Conservation (phyloP, 2,113 vertebrate species). For the Tenrec ecaudatus region DNA sequence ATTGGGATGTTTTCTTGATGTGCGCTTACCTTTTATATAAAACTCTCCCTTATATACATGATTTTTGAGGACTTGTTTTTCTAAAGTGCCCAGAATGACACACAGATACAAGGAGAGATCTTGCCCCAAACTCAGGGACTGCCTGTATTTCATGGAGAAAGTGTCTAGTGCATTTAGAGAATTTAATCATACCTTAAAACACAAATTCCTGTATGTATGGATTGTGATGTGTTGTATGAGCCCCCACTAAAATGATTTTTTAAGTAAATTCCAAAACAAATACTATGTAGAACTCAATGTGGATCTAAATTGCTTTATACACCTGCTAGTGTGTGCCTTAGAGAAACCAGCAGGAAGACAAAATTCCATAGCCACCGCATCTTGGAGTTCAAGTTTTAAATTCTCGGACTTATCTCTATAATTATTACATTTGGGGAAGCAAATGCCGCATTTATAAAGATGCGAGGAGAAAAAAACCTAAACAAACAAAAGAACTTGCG, state of each 20-base stretch:
- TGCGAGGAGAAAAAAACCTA: neutral
- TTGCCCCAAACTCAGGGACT: no score
- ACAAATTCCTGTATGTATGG: no score
- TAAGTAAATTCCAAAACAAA: neutral
- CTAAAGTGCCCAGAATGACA: no score
- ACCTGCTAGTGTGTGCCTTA: neutral
- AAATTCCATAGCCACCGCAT: neutral
- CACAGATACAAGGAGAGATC: no score
- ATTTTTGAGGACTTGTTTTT: no score
- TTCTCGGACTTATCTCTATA: neutral
- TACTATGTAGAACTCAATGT: neutral
- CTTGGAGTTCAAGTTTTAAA: neutral
- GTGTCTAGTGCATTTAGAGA: neutral
- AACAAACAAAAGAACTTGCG: neutral
- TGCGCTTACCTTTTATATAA: no score
- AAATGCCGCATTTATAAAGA: neutral
- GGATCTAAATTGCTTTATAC: neutral
- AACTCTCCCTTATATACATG: no score
- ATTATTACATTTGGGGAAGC: slow-evolving; percentile 19
- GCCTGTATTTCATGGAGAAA: neutral
- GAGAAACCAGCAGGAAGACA: neutral
- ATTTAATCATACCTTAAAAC: neutral
- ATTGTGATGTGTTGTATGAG: no score
- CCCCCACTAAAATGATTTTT: no score
- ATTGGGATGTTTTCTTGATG: no score